phyloP scores from a whole-genome alignment of 35 echinoderm and acorn worm genomes.

The Apostichopus californicus region DNA sequence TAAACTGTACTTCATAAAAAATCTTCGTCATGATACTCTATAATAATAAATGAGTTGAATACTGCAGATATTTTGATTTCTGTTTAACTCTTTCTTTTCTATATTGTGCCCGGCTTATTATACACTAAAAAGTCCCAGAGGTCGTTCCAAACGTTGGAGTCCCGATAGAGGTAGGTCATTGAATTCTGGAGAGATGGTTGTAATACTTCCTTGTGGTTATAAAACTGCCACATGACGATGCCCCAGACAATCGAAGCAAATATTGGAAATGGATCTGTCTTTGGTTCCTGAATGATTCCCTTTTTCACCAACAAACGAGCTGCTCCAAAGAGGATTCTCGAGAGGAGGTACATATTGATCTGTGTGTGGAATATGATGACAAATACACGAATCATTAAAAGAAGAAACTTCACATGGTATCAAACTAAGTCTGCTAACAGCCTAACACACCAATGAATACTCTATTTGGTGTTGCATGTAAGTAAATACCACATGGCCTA shows the following conservation, averaged over 20 bases:
- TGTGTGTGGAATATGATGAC: conserved; percentile 18
- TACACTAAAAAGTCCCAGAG: conserved; percentile 87
- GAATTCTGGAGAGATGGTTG: conserved; percentile 96
- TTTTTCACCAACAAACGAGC: conserved; percentile 78
- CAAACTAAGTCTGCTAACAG: no score
- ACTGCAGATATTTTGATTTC: no score
- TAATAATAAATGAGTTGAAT: no score
- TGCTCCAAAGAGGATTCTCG: conserved; percentile 83
- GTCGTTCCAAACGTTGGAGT: conserved; percentile 91
- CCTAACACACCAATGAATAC: neutral
- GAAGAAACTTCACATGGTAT: neutral
- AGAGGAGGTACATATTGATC: conserved; percentile 99
- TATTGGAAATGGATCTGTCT: conserved; percentile 76
- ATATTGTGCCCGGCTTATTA: conserved; percentile 73
- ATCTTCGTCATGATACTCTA: no score
- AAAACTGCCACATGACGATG: conserved; percentile 95
- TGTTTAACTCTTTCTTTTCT: neutral
- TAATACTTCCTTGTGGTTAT: conserved; percentile 70
- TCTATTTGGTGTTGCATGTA: neutral
- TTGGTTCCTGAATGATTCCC: conserved; percentile 64
- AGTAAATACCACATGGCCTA: no score
- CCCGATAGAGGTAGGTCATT: conserved; percentile 92
- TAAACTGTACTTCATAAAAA: no score
- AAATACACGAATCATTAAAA: neutral
- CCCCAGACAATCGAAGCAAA: conserved; percentile 94